Conservation (phyloP, 1,140 invertebrate genomes). For the Kradibia gibbosae region DNA sequence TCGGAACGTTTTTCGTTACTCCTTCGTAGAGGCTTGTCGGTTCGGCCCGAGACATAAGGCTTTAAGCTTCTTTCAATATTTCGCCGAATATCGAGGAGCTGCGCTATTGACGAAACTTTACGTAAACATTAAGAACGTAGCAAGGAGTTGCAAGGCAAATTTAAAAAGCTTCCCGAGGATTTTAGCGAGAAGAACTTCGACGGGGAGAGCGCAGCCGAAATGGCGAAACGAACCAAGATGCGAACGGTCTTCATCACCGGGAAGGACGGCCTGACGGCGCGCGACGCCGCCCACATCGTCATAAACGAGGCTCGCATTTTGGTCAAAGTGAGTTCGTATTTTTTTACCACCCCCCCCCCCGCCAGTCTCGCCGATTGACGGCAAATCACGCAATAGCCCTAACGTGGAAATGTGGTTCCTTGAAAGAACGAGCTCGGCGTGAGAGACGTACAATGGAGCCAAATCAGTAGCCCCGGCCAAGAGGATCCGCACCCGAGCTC, state of each 20-base stretch:
- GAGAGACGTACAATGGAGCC: conserved; percentile 68
- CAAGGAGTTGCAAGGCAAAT: too few relatives aligned
- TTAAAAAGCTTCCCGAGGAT: too few relatives aligned
- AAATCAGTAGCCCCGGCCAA: not conserved
- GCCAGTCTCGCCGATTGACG: too few relatives aligned
- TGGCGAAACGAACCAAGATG: conserved; percentile 78
- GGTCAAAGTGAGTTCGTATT: conserved; percentile 68
- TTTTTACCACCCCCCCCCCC: not conserved
- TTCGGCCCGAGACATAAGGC: too few relatives aligned
- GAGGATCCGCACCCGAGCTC: not conserved
- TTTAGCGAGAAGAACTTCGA: conserved; percentile 81
- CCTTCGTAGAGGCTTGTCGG: too few relatives aligned
- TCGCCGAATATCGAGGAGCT: too few relatives aligned
- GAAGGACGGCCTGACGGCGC: conserved; percentile 84
- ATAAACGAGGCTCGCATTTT: conserved; percentile 84
- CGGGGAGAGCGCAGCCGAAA: conserved; percentile 80
- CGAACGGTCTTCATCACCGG: conserved; percentile 88
- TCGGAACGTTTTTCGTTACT: too few relatives aligned
- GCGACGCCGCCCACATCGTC: conserved; percentile 85
- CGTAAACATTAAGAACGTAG: too few relatives aligned
- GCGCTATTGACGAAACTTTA: too few relatives aligned
- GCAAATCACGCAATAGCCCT: not conserved
- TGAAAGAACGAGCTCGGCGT: conserved; percentile 73
- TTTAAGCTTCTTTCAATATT: too few relatives aligned
- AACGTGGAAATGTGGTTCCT: conserved; percentile 50